Percentiles rank a stretch among this genome's conserved stretches.
phyloP scores from a whole-genome alignment of 2,797 vertebrate genomes.

The Arrhamphus sclerolepis region DNA sequence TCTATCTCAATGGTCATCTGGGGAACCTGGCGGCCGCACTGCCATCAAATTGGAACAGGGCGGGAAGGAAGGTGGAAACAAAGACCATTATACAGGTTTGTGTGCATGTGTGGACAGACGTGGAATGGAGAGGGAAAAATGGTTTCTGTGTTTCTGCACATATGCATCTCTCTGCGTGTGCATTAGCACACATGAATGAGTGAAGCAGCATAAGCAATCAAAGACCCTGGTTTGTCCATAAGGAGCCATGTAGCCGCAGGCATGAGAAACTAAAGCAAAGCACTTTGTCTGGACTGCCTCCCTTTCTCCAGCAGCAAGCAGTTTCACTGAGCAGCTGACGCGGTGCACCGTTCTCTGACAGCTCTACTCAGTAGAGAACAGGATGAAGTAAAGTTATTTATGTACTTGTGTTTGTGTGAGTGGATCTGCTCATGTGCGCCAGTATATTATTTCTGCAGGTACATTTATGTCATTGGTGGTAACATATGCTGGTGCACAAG shows the following conservation, averaged over 20 bases:
- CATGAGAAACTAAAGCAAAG: slow-evolving; percentile 34
- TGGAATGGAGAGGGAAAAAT: slow-evolving; percentile 40
- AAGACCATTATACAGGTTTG: slow-evolving; percentile 78
- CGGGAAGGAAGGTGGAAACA: slow-evolving; percentile 80
- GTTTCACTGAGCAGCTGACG: slow-evolving; percentile 42
- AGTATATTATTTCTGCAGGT: neutral
- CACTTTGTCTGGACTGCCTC: slow-evolving; percentile 41
- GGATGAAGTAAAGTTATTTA: slow-evolving; percentile 26
- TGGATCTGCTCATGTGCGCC: neutral
- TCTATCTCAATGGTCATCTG: slow-evolving; percentile 84
- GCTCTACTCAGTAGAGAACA: slow-evolving; percentile 26
- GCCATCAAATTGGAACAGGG: slow-evolving; percentile 80
- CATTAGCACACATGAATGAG: slow-evolving; percentile 9
- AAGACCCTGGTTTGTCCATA: slow-evolving; percentile 47
- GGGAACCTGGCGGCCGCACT: slow-evolving; percentile 68
- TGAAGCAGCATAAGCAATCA: slow-evolving; percentile 49
- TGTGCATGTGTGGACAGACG: slow-evolving; percentile 6
- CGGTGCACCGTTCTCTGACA: slow-evolving; percentile 30
- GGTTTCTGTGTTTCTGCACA: slow-evolving; percentile 14
- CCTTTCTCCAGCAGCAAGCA: slow-evolving; percentile 39
- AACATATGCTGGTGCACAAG: slow-evolving; percentile 1
- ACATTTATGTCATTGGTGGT: slow-evolving; percentile 5
- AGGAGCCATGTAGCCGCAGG: slow-evolving; percentile 43
- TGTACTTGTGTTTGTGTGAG: slow-evolving; percentile 9
- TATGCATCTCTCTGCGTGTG: slow-evolving; percentile 25